Evolutionary conservation across 2,888 invertebrate species (phyloP), one percentile per base, ranked within the genome.

Genomic region (Tenthredo scrophulariae): DNA sequence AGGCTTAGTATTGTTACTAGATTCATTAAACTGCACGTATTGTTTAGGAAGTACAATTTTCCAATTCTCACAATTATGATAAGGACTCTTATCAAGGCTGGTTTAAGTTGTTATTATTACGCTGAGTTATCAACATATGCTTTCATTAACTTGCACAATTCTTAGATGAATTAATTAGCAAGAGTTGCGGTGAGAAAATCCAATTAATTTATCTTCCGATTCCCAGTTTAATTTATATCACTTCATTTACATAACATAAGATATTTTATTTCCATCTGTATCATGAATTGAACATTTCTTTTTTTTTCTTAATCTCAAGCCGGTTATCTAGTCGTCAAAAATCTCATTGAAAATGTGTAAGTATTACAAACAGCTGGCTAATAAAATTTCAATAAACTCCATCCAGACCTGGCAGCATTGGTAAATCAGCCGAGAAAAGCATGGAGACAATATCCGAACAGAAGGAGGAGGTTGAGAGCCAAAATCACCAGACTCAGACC

Each of bases 371-470:
- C 15, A 37, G 40, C 18, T 40, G 40, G 40, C 22, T 80, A 37
- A 58, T 58, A 9, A 0, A 80, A 13, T n/a, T 40, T 62, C 54
- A 3, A 13, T 77, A 40, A 80, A 80, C 33, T 62, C 13, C 10
- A 62, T 85, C 18, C 67, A 92, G 92, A 86, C 86, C 91, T 9
- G 86, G 87, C 43, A 90, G 88, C 85, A 85, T 87, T 29, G 82
- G 86, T 40, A 91, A 90, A 77, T 62, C 84, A 15, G 86, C 84
- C 2, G 91, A 91, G 4, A 90, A 90, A 85, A 91, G 75, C 29
- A 91, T 91, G 89, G 92, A 91, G 7, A 83, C 85, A 2, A 90
- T 92, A 83, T n/a, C 15, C 0, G 92, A 93, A 79, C 89, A 85
- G 37, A 88, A 85, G 13, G 90, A 91, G 62, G 90, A 90, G 62